Base-by-base conservation (phyloP, 2,888 invertebrate genomes). In the Exocentrus adspersus region DNA sequence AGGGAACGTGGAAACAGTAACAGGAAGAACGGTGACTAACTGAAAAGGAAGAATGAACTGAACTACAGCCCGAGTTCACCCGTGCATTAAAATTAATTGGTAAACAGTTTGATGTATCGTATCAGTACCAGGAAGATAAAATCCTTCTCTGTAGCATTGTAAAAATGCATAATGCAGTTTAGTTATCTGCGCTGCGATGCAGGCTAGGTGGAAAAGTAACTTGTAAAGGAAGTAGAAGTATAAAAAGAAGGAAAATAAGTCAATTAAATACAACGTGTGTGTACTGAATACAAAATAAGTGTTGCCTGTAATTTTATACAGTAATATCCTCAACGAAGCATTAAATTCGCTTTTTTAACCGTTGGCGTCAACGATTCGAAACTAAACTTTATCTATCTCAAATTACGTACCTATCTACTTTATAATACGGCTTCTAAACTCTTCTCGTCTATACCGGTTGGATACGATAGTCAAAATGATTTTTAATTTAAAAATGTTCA, bases 231-330 rank as follows among this genome's bases (percentile, higher is more conserved):
- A 60, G 53, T 52, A 46, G 30, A 42, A 62, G 14, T 16, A 50
- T 30, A 62, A 62, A 56, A 56, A 56, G 48, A 37, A 48, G 48
- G 46, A 50, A 54, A 56, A 62, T 50, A 62, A 62, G 17, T 46
- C 62, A 62, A 50, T 62, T 62, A 62, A 57, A 62, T 37, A 50
- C 30, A 52, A 59, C 56, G 50, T 56, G 50, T 48, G 48, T 62
- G 56, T 51, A 19, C 28, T 62, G 62, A 54, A 62, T 62, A 62
- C 62, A 41, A 50, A 62, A 50, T 62, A 62, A 62, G 62, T 50
- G 20, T 56, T 43, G 50, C 54, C 30, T 50, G 21, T 53, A 54
- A 50, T 62, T 56, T 62, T 43, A 62, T 56, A 56, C 56, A 50
- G 54, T 56, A 62, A 62, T 62, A 54, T 48, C 30, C 28, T 41